Evolutionary conservation across 2,888 invertebrate genomes (phyloP).

Genomic region (Drepanosiphum platanoidis): DNA sequence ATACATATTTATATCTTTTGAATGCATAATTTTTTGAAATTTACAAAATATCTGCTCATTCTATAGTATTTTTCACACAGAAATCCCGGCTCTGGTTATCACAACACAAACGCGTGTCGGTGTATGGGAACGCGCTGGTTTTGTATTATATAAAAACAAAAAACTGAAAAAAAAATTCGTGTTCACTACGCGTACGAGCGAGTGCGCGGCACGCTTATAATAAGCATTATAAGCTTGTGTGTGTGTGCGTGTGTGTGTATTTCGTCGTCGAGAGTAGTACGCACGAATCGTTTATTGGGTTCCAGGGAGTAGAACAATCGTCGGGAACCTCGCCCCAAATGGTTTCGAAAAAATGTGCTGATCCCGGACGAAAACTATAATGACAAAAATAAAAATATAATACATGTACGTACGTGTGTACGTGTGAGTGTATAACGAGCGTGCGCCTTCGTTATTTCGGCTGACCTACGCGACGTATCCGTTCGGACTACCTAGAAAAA

Average conservation of each 20-base stretch:
- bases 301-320: constrained; percentile 60
- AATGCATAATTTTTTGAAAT: too few relatives aligned
- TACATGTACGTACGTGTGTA: not conserved
- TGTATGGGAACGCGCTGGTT: constrained; percentile 1
- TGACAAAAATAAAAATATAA: constrained; percentile 22
- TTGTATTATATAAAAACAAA: not conserved
- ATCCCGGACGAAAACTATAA: constrained; percentile 52
- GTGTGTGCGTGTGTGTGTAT: not conserved
- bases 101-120: too few relatives aligned
- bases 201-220: too few relatives aligned
- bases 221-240: too few relatives aligned
- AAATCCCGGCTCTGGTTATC: too few relatives aligned
- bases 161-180: not conserved
- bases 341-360: constrained; percentile 59
- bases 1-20: too few relatives aligned
- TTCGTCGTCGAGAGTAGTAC: not conserved
- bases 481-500: constrained; percentile 34
- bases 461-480: constrained; percentile 26
- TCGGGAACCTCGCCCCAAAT: constrained; percentile 44
- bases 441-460: constrained; percentile 16
- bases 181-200: too few relatives aligned
- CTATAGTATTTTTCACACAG: not conserved
- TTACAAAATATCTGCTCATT: too few relatives aligned
- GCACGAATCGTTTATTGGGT: constrained; percentile 26
- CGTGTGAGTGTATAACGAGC: not conserved